Base-by-base conservation (phyloP, 2,888 invertebrate species). In the Cephus spinipes region DNA sequence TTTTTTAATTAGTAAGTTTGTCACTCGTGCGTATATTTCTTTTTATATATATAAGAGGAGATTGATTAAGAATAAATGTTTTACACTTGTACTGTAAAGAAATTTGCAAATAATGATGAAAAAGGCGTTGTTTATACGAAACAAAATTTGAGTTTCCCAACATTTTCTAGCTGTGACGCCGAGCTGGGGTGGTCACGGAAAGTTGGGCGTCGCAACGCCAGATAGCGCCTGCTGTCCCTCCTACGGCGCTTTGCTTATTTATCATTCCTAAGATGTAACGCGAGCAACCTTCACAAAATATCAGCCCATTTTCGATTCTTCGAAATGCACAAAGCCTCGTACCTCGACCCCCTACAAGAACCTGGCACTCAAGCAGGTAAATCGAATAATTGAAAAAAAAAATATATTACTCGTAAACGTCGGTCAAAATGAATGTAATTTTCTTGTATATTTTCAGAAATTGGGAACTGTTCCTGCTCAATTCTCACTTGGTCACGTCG, bases 21-120 rank as follows among this genome's bases (percentile, higher is more conserved):
- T 76, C 76, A 71, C 69, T 78, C 79, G 79, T 68, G 69, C 33
- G 73, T 81, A 83, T 80, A 79, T 82, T 83, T 85, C 77, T 80
- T 83, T 77, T 79, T 82, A 81, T 83, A 84, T 68, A 76, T 32
- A 76, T 80, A 85, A 83, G 68, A 77, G 86, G 79, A 81, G 81
- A 82, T 83, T 84, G 83, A 82, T 83, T 84, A 82, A 83, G 81
- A 84, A 86, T 87, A 87, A 85, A 87, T 86, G 85, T 88, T 88
- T 88, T 87, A 86, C 86, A 86, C 83, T 84, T 81, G 85, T 83
- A 83, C 83, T 85, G 87, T 86, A 85, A 84, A 86, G 79, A 85
- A 80, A 82, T 84, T 83, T 87, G 84, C 85, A 83, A 85, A 85
- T 86, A 86, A 85, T 84, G 81, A 86, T 81, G 76, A 81, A 85